A percentile compares a stretch with the other conserved stretches of the same genome.
phyloP scores from a whole-genome alignment of 2,113 vertebrate species.

The Xerus inauris region DNA sequence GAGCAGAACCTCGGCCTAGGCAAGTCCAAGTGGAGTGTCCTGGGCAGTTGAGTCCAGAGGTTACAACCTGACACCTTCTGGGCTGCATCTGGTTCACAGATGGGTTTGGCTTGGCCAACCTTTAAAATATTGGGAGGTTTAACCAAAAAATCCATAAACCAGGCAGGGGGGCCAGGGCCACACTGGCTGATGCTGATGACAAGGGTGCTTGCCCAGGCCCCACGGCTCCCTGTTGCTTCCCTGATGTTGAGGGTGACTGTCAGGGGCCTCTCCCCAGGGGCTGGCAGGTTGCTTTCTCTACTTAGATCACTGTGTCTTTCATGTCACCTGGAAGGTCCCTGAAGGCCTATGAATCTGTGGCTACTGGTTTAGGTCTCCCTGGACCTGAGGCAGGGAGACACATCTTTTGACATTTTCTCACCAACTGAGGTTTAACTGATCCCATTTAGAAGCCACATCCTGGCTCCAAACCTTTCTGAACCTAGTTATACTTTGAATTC shows the following conservation, averaged over 20 bases:
- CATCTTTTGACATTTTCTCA: constrained; percentile 3
- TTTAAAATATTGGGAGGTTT: neutral
- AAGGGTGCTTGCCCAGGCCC: fast-evolving
- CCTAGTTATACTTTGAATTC: neutral
- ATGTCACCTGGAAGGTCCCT: neutral
- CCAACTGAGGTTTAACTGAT: neutral
- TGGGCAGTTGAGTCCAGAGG: neutral
- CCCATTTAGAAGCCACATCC: neutral
- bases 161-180: neutral
- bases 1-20: constrained; percentile 17
- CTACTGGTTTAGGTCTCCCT: neutral
- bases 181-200: fast-evolving
- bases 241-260: neutral
- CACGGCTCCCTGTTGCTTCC: neutral
- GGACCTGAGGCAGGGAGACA: neutral
- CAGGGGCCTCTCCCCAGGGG: neutral
- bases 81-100: constrained; percentile 21
- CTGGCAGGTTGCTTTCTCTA: neutral
- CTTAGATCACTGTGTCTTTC: neutral
- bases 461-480: neutral
- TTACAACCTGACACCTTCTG: neutral
- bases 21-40: neutral
- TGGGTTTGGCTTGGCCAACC: neutral
- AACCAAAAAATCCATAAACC: neutral
- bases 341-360: neutral